Base-by-base conservation (phyloP, 1,140 invertebrate genomes). In the Scaptomyza hsui region DNA sequence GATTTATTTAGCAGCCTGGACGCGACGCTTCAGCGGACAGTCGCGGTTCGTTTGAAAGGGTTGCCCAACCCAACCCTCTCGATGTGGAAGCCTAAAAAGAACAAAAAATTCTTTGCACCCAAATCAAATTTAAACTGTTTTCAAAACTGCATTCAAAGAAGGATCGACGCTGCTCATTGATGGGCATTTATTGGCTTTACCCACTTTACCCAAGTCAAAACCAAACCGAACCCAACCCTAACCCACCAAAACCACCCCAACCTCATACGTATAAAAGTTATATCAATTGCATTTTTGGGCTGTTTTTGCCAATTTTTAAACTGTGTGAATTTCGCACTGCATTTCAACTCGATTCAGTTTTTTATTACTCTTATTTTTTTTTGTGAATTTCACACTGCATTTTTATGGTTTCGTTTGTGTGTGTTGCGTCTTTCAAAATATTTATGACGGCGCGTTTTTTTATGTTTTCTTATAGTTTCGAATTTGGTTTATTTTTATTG, bases 61-160 rank as follows among this genome's bases (percentile, higher is more conserved):
- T 78, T 86, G 67, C 19, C 37, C 63, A 49, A 37, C 49, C 56
- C 6, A 29, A 29, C 6, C 41, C 37, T 57, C 21, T 19, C n/a
- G 7, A 37, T 13, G 32, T 12, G 10, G 35, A 53, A 32, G 37
- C 47, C 15, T 37, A 42, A 56, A 48, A 24, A n/a, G 15, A 37
- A 13, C 48, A 63, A 13, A 5, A 24, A 41, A 12, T 44, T 60
- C 37, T 45, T 1, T 48, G 82, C 82, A 88, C 82, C 82, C 82
- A 88, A 88, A 88, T 88, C 82, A 88, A 88, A 68, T 88, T 88
- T 88, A 88, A 88, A 88, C 82, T 88, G 82, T 88, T 88, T 88
- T 88, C 78, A 67, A 88, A 88, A 88, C 83, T 89, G 78, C 82
- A 88, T 63, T 64, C 49, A 65, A 53, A 16, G 64, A 45, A 55